Conservation (phyloP, 1,140 invertebrate genomes). For the Euura saliciscinereae region DNA sequence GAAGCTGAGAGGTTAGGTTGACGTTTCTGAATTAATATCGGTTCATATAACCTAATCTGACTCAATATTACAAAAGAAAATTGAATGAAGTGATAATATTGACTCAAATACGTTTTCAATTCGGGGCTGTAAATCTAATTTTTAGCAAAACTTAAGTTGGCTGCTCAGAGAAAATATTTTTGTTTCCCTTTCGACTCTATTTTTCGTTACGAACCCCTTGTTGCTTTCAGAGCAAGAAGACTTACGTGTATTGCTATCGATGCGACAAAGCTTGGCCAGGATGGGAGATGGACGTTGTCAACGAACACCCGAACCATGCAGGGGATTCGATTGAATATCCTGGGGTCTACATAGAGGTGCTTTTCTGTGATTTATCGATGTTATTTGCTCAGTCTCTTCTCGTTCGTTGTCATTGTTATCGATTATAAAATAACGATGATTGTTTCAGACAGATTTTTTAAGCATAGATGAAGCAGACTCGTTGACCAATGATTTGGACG, state of each 20-base stretch:
- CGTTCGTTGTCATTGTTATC: slow-evolving; percentile 13
- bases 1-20: no score
- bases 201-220: no score
- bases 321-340: slow-evolving; percentile 67
- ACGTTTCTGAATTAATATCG: no score
- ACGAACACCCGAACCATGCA: slow-evolving; percentile 71
- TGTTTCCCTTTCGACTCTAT: no score
- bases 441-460: slow-evolving; percentile 74
- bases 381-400: slow-evolving; percentile 26
- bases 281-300: slow-evolving; percentile 67
- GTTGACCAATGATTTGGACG: slow-evolving; percentile 77
- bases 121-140: no score
- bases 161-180: no score
- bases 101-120: no score
- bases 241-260: slow-evolving; percentile 76
- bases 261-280: slow-evolving; percentile 79
- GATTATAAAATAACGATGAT: slow-evolving; percentile 22
- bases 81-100: no score
- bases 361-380: slow-evolving; percentile 2
- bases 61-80: no score
- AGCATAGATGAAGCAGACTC: slow-evolving; percentile 70
- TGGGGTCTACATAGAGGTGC: slow-evolving; percentile 72
- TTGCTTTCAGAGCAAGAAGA: slow-evolving; percentile 58
- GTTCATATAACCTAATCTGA: no score
- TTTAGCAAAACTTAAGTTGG: no score